phyloP scores from a whole-genome alignment of 2,113 vertebrate genomes.

The Oryzias celebensis region DNA sequence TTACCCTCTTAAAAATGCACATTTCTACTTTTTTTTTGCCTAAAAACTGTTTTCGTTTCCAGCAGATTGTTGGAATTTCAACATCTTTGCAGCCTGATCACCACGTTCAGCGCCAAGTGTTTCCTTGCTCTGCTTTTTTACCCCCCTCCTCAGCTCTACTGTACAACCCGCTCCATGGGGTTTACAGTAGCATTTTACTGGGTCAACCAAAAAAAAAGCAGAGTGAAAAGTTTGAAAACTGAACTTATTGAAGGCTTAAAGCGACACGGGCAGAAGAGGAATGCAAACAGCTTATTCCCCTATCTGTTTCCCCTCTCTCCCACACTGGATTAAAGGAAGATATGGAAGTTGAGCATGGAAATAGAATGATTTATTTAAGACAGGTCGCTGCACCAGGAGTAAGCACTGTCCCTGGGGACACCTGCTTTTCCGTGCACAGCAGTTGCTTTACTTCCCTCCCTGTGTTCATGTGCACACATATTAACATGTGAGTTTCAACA shows the following conservation, averaged over 20 bases:
- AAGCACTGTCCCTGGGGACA: conserved; percentile 60
- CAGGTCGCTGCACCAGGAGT: conserved; percentile 67
- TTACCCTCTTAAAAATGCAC: too few relatives aligned
- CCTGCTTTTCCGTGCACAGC: conserved; percentile 50
- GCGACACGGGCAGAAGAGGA: conserved; percentile 64
- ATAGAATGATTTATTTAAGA: conserved; percentile 76
- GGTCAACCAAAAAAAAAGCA: conserved; percentile 53
- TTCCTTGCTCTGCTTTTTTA: conserved; percentile 15
- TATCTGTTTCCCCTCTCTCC: conserved; percentile 68
- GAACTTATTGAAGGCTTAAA: conserved; percentile 72
- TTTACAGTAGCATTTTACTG: conserved; percentile 69
- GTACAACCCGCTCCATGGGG: conserved; percentile 56
- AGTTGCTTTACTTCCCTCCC: conserved; percentile 32
- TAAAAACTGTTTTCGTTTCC: too few relatives aligned
- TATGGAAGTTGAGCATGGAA: conserved; percentile 68
- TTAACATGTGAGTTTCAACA: conserved; percentile 42
- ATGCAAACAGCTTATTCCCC: conserved; percentile 70
- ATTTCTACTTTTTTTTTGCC: too few relatives aligned
- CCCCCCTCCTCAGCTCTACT: conserved; percentile 19
- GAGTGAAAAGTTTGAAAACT: conserved; percentile 59
- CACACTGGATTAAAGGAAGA: conserved; percentile 73
- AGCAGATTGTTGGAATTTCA: not conserved
- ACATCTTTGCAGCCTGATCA: conserved; percentile 7
- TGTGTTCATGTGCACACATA: conserved; percentile 18
- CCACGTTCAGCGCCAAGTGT: conserved; percentile 3